Evolutionary conservation across 2,113 vertebrate genomes (phyloP), one percentile per base, ranked within the genome.

Genomic region (Mormyrus iriodes): DNA sequence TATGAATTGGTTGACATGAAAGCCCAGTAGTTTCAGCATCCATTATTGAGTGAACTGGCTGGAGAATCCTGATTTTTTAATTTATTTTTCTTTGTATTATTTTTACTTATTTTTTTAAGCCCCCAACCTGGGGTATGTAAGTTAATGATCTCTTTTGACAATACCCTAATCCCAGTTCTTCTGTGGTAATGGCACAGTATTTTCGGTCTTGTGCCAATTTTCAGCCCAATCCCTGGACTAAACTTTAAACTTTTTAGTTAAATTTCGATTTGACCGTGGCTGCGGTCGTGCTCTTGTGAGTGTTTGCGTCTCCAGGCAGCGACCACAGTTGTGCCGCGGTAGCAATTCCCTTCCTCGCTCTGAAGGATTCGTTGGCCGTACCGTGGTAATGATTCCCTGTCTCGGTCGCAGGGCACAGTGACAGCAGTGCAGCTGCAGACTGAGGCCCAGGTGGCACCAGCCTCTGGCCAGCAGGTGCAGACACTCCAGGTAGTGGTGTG

Each of bases 401-500:
- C 97, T 96, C 97, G 97, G 97, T 96, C 98, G 95, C 97, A 99
- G 95, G 98, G 97, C 95, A 98, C 97, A 96, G 97, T 99, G 96
- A 98, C 98, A 93, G 97, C 98, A 96, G 98, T 99, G 96, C 98
- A 99, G 97, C 94, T 99, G 96, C 98, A 99, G 96, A 98, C 98
- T 94, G 98, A 99, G 95, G 97, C 97, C 87, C 97, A 98, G 86
- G 97, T 98, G 95, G 97, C 97, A 96, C 97, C 98, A 55, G 98
- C 98, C 97, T 97, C 98, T 93, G 98, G 97, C 95, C 98, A 99
- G 97, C 98, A 99, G 97, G 97, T 99, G 96, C 98, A 99, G 97
- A 99, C 98, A 94, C 98, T 99, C 96, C 98, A 99, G 98, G 98
- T 99, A 99, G 98, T 99, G 98, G 98, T 99, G 97, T 96, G 94